Conservation (phyloP, 2,113 vertebrate species). For the Nycticebus coucang region DNA sequence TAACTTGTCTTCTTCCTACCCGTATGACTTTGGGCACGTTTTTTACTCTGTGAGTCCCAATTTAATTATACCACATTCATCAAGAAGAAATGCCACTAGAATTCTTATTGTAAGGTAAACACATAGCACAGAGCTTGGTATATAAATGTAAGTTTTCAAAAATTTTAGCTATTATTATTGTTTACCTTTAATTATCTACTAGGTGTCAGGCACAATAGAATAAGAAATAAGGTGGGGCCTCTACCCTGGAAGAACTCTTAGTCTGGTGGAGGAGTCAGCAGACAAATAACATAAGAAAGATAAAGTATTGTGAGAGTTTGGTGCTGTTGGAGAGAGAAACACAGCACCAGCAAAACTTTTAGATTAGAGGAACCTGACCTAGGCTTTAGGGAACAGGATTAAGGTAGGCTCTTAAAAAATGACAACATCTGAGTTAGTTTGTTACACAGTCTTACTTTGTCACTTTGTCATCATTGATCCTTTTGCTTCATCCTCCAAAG, state of each 20-base stretch:
- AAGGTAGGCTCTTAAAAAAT: background rate
- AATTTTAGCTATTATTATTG: background rate
- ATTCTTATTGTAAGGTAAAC: slow-evolving; percentile 25
- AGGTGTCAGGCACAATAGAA: background rate
- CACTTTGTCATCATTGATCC: too few species aligned
- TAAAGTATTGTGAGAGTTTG: background rate
- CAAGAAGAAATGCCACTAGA: background rate
- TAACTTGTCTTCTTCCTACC: background rate
- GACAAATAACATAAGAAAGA: background rate
- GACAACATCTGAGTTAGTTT: background rate
- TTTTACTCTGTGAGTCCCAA: background rate
- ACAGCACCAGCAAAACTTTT: background rate
- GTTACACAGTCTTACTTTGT: background rate
- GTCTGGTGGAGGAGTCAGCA: background rate
- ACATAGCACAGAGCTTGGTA: background rate
- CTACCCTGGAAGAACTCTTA: background rate
- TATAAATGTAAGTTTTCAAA: background rate
- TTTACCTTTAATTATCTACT: background rate
- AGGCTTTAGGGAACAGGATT: background rate
- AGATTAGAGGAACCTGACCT: background rate
- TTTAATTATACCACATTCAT: background rate
- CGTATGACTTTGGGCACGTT: background rate
- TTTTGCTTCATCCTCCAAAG: too few species aligned
- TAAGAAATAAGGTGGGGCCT: background rate
- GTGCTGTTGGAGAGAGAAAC: background rate